phyloP scores from a whole-genome alignment of 1,140 invertebrate genomes.

The Formica exsecta region DNA sequence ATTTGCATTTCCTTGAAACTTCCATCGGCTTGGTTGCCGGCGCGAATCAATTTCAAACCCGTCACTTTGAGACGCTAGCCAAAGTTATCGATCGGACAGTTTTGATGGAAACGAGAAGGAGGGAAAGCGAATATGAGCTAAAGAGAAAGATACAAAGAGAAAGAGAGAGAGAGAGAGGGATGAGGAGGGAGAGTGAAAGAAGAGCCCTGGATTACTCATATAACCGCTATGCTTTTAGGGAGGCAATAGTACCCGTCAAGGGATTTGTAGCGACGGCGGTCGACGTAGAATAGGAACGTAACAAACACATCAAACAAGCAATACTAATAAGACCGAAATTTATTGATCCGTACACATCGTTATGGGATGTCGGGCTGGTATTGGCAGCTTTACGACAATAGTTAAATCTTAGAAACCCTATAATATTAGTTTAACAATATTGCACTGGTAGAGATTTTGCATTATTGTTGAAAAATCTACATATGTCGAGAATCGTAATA shows the following conservation, averaged over 20 bases:
- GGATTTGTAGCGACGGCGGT: slow-evolving; percentile 37
- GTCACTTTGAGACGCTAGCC: slow-evolving; percentile 32
- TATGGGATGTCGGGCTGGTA: not conserved
- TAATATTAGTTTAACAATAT: slow-evolving; percentile 1
- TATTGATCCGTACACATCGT: slow-evolving; percentile 18
- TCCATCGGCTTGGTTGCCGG: slow-evolving; percentile 24
- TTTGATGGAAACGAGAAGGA: slow-evolving; percentile 7
- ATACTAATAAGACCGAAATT: slow-evolving; percentile 35
- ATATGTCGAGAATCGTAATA: no score
- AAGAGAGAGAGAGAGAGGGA: not conserved
- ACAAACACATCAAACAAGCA: slow-evolving; percentile 42
- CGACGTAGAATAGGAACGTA: slow-evolving; percentile 24
- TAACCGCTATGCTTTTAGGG: slow-evolving; percentile 41
- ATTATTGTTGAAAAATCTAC: not conserved
- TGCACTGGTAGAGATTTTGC: not conserved
- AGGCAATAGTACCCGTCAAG: slow-evolving; percentile 32
- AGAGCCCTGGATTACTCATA: slow-evolving; percentile 38
- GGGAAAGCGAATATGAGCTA: slow-evolving; percentile 15
- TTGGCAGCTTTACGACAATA: slow-evolving; percentile 25
- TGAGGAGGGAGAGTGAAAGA: not conserved
- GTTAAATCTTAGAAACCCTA: not conserved
- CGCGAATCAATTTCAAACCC: slow-evolving; percentile 58
- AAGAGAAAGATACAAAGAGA: not conserved
- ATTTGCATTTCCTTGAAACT: slow-evolving; percentile 58
- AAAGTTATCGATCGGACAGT: slow-evolving; percentile 57